Conservation (phyloP, 2,113 vertebrate genomes). For the Hyperopisus bebe region DNA sequence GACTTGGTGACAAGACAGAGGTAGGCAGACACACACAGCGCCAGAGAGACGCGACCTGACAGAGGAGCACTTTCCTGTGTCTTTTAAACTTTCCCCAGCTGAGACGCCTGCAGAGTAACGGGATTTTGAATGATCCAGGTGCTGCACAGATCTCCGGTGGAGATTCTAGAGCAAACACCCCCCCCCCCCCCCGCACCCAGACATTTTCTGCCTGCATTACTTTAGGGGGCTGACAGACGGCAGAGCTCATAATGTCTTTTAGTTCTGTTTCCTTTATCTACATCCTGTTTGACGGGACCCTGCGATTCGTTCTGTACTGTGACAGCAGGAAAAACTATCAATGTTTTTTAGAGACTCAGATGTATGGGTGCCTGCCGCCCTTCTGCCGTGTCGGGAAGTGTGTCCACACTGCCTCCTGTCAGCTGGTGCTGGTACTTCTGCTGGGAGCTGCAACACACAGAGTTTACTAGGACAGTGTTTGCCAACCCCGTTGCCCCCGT, state of each 20-base stretch:
- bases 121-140: not conserved
- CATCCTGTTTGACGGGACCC: not conserved
- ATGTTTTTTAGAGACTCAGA: not conserved
- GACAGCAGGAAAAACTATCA: not conserved
- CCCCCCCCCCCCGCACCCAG: not conserved
- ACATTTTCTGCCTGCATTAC: not conserved
- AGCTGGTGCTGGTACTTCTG: not conserved
- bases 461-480: not conserved
- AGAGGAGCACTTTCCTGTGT: slow-evolving; percentile 11
- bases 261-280: not conserved
- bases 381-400: not conserved
- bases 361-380: not conserved
- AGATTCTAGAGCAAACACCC: not conserved
- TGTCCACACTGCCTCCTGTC: not conserved
- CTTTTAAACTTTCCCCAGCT: slow-evolving; percentile 45
- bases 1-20: slow-evolving; percentile 5
- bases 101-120: not conserved
- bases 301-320: not conserved
- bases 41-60: not conserved
- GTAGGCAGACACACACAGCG: not conserved
- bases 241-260: not conserved
- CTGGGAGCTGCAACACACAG: not conserved
- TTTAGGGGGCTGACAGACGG: not conserved
- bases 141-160: slow-evolving; percentile 12
- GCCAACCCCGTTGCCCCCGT: not conserved